phyloP scores from a whole-genome alignment of 1,140 invertebrate genomes.

The Calosoma granatense region DNA sequence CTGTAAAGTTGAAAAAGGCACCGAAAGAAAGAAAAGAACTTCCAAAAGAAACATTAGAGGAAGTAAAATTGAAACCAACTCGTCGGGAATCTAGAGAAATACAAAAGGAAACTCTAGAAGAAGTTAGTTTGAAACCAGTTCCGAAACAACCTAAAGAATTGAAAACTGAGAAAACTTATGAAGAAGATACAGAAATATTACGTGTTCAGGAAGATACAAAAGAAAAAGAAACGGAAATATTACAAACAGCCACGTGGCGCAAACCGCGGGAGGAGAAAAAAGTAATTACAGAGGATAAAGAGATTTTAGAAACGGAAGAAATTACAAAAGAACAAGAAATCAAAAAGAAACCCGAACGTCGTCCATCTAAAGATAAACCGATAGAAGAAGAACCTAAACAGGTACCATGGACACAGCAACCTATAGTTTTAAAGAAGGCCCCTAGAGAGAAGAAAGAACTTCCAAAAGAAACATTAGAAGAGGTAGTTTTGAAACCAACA shows the following conservation, averaged over 20 bases:
- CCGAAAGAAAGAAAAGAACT: slow-evolving; percentile 29
- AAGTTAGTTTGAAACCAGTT: slow-evolving; percentile 34
- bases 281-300: slow-evolving; percentile 14
- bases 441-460: slow-evolving; percentile 29
- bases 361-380: background rate
- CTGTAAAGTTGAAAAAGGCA: slow-evolving; percentile 31
- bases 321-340: slow-evolving; percentile 12
- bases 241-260: slow-evolving; percentile 27
- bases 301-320: slow-evolving; percentile 15
- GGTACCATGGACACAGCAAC: slow-evolving; percentile 36
- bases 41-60: slow-evolving; percentile 33
- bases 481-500: slow-evolving; percentile 38
- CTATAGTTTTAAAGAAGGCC: slow-evolving; percentile 31
- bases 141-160: slow-evolving; percentile 22
- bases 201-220: slow-evolving; percentile 25
- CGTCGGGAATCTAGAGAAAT: slow-evolving; percentile 31
- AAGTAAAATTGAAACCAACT: slow-evolving; percentile 38
- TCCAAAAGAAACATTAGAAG: slow-evolving; percentile 33
- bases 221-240: slow-evolving; percentile 24
- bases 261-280: slow-evolving; percentile 6
- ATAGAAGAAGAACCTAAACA: slow-evolving; percentile 15
- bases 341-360: slow-evolving; percentile 11
- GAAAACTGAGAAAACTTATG: slow-evolving; percentile 19
- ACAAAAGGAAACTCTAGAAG: slow-evolving; percentile 32
- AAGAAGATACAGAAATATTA: slow-evolving; percentile 29